Base-by-base conservation (phyloP, 2,113 vertebrate genomes). In the Oreocharis arfaki region DNA sequence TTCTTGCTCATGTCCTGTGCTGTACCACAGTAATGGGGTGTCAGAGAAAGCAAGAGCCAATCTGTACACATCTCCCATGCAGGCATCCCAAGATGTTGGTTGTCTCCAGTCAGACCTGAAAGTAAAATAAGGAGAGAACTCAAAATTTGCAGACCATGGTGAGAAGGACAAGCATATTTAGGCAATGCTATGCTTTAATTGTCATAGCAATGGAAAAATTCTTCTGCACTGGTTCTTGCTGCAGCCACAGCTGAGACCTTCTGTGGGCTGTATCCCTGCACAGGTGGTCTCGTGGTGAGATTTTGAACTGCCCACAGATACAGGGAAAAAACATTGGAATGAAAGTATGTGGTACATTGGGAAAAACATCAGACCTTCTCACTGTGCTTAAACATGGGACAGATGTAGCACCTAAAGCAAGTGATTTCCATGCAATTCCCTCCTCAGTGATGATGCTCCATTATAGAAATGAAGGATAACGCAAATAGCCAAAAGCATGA, bases 281-380 rank as follows among this genome's bases (percentile, higher is more conserved):
- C 41, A 69, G 70, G 71, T 52, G 47, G 46, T 76, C 35, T 75
- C 2, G 1, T 16, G 33, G 63, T 67, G 55, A 77, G 55, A 55
- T 39, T 73, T 35, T 11, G 26, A 87, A 69, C 39, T 70, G 61
- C 23, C 26, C 24, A 63, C 41, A 57, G 64, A 16, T 11, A 6
- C 39, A 46, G 44, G n/a, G 53, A 8, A 44, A 63, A 83, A 33
- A 20, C 64, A 27, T 1, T 49, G 24, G 41, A 56, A 39, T 42
- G n/a, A n/a, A 56, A 61, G 13, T n/a, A 77, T 0, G 1, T 39
- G 39, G 33, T 35, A 68, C 39, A 8, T 14, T 1, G 1, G 33
- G 75, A 35, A 41, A 93, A 92, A 42, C 46, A 47, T 55, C 39
- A 77, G 67, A 87, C 22, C 52, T 56, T 44, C 61, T 84, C 27